Evolutionary conservation across 2,797 vertebrate genomes (phyloP), one percentile per base, ranked within the genome.

Genomic region (Semotilus atromaculatus): DNA sequence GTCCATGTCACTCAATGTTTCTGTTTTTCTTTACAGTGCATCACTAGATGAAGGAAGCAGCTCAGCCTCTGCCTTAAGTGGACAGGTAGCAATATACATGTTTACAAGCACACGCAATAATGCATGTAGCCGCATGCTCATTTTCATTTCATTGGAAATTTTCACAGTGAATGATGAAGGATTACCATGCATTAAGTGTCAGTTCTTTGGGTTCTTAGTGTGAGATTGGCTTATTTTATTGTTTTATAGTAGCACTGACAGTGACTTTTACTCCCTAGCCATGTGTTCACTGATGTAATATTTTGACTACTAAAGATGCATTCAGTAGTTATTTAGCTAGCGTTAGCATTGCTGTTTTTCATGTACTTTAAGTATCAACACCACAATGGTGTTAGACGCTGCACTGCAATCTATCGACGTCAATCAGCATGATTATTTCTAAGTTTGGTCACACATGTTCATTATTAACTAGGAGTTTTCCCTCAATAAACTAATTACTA

Each of bases 21-120:
- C 92, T 68, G 86, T 85, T 91, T 40, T 86, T 80, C 60, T 82
- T 55, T 66, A 34, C 68, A 99, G 97, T 88, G 93, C 96, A 48
- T 96, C 96, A 81, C 74, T 97, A 89, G 97, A 97, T 91, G 97
- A 99, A 92, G 96, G 94, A 83, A 97, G 95, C 75, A 97, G 96
- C 53, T 94, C 96, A 0, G 93, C 95, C 3, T 96, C 96, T 21
- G 91, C 94, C 1, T 93, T 96, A 58, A 94, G 91, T 81, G 97
- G 96, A 93, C 97, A 98, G 97, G 98, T 99, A 92, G 86, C 53
- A 48, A 16, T 10, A 38, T 48, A 71, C 16, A 23, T 29, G 7
- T 68, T 34, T 19, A 48, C 11, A 80, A 23, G 2, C 55, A 64
- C 36, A 81, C 4, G 11, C 64, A 77, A 23, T 21, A 51, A 79